Evolutionary conservation across 2,888 invertebrate species (phyloP), one percentile per base, ranked within the genome.

Genomic region (Sympetrum striolatum): DNA sequence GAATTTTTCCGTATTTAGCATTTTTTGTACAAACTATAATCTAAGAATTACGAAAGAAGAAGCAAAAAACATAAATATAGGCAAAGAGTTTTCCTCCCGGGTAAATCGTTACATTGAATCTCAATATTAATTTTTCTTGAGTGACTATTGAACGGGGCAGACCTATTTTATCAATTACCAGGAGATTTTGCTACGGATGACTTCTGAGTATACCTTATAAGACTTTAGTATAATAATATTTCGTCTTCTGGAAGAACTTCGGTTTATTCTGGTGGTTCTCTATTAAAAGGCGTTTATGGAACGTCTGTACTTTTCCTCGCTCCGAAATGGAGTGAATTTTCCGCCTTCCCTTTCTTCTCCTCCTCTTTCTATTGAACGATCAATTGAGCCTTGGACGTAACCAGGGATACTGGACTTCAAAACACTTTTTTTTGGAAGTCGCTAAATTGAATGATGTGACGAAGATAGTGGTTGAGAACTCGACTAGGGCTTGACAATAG

Each of bases 321-420:
- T 3, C 58, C 10, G 35, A 86, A 86, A 86, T 86, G 53, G 86
- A 86, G 60, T 64, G 82, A 58, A 53, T 12, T 82, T 58, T 58
- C 31, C 48, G 31, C 18, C 58, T 31, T 58, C 6, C 48, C 14
- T 48, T n/a, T 5, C 58, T n/a, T 5, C 58, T 44, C 53, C 22
- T 58, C 58, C 82, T 60, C 82, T 82, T 58, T 37, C 86, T 37
- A 35, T 86, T 86, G 60, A 64, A 64, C 25, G 73, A 86, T 86
- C 86, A 86, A 86, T 64, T 64, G 86, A 86, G 64, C 64, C 86
- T 60, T 53, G 86, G 86, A 82, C 58, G 58, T 35, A 53, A 35
- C 58, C 82, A 58, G 82, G 82, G 82, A 82, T 82, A 82, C 58
- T 82, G 82, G 58, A 86, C 86, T 86, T 86, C 86, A 86, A 86